Evolutionary conservation across 2,113 vertebrate species (phyloP).

Genomic region (Syrmaticus mikado): DNA sequence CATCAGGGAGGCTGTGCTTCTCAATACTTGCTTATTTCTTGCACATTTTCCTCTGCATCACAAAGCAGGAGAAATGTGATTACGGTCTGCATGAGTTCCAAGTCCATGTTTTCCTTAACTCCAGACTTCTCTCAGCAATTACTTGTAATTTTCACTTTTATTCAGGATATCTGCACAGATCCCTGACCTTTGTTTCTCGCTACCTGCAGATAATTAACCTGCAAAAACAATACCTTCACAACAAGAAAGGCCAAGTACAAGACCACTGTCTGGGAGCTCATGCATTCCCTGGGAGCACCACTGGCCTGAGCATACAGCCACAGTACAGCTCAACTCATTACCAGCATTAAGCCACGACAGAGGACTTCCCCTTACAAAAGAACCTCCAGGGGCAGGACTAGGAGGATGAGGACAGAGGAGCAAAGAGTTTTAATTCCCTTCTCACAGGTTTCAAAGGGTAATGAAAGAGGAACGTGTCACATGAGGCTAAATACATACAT

Average conservation of each 20-base stretch:
- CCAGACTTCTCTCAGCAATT: constrained; percentile 13
- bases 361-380: not conserved
- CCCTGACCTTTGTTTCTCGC: not conserved
- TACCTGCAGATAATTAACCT: constrained; percentile 6
- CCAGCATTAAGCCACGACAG: not conserved
- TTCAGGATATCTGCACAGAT: not conserved
- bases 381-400: not conserved
- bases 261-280: not conserved
- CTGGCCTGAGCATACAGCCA: not conserved
- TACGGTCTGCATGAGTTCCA: not conserved
- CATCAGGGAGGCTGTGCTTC: not conserved
- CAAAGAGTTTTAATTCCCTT: not conserved
- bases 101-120: not conserved
- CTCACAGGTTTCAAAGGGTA: not conserved
- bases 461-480: not conserved
- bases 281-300: not conserved
- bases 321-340: not conserved
- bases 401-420: not conserved
- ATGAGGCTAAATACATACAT: not conserved
- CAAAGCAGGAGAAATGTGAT: not conserved
- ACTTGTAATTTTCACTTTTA: not conserved
- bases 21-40: not conserved
- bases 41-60: not conserved
- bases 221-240: not conserved
- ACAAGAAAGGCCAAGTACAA: not conserved